phyloP scores from a whole-genome alignment of 2,888 invertebrate genomes.

The Noctua janthina region DNA sequence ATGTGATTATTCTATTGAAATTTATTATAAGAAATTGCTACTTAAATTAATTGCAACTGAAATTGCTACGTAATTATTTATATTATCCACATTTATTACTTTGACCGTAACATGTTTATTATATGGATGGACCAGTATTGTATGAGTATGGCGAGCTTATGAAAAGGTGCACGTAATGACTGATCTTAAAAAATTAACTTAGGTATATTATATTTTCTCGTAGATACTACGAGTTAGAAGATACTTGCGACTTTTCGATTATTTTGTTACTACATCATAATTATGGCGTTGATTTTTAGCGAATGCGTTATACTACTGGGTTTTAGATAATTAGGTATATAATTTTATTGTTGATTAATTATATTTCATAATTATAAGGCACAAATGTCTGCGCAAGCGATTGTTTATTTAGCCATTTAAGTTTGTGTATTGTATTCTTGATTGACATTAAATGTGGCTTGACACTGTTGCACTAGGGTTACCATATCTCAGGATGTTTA shows the following conservation, averaged over 20 bases:
- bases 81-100: neutral
- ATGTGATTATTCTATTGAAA: neutral
- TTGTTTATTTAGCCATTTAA: constrained; percentile 16
- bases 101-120: neutral
- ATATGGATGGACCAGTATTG: constrained; percentile 20
- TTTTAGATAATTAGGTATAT: neutral
- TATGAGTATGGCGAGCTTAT: constrained; percentile 26
- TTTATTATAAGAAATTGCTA: neutral
- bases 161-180: constrained; percentile 3
- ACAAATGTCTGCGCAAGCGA: constrained; percentile 42
- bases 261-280: neutral
- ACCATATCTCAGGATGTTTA: neutral
- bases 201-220: neutral
- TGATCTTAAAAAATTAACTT: constrained; percentile 5
- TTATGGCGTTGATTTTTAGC: neutral
- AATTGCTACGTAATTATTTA: neutral
- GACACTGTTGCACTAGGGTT: neutral
- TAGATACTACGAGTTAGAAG: neutral
- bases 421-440: neutral
- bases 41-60: too few species aligned
- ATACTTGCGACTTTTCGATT: neutral
- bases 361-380: constrained; percentile 2
- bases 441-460: constrained; percentile 14
- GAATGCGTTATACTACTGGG: neutral
- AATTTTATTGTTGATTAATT: neutral